phyloP scores from a whole-genome alignment of 2,888 invertebrate species.

The Yponomeuta sedellus region DNA sequence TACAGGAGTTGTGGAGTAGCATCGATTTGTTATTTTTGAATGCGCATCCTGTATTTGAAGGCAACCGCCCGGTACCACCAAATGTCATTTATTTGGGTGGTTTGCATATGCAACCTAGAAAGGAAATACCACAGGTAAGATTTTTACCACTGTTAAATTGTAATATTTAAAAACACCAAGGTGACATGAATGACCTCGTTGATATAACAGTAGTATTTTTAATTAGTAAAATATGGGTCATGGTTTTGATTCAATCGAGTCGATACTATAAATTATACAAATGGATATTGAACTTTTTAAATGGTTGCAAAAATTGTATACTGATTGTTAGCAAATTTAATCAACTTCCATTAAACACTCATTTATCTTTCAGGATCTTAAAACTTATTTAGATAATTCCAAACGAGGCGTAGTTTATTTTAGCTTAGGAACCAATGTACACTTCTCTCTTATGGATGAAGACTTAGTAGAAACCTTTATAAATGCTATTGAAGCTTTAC shows the following conservation, averaged over 20 bases:
- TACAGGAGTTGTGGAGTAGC: constrained; percentile 29
- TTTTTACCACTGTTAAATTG: not conserved
- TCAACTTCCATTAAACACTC: too few relatives aligned
- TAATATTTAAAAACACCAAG: too few relatives aligned
- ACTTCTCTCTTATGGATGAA: not conserved
- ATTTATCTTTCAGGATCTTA: constrained; percentile 19
- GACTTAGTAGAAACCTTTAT: not conserved
- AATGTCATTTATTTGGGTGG: constrained; percentile 33
- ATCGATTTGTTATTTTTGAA: constrained; percentile 35
- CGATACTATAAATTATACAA: too few relatives aligned
- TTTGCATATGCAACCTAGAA: constrained; percentile 29
- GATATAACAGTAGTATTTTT: too few relatives aligned
- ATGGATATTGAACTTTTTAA: too few relatives aligned
- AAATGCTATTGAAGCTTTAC: constrained; percentile 5
- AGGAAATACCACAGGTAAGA: constrained; percentile 33
- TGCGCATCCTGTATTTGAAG: constrained; percentile 29
- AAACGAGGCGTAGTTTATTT: constrained; percentile 24
- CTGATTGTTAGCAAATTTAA: too few relatives aligned
- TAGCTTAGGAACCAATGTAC: constrained; percentile 22
- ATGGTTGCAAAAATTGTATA: too few relatives aligned
- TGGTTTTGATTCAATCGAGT: too few relatives aligned
- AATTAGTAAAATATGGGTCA: too few relatives aligned
- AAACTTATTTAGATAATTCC: constrained; percentile 23
- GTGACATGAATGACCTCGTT: too few relatives aligned
- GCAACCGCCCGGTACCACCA: constrained; percentile 37